Evolutionary conservation across 92 coral and sea anemone species (phyloP).

Genomic region (Phenganax marumi): DNA sequence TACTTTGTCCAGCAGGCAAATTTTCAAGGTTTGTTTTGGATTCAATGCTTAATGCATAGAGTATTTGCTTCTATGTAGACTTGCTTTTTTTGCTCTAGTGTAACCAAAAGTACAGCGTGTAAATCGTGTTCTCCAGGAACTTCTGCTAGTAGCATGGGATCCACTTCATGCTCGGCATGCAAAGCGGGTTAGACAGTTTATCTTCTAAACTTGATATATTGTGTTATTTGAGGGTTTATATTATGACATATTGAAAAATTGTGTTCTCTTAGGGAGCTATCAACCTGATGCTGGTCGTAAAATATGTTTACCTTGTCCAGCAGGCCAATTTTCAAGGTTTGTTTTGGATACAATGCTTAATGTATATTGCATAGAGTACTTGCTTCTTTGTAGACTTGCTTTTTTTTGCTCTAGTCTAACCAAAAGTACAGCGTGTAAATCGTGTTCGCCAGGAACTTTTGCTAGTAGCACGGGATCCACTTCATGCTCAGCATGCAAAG

Average conservation of each 20-base stretch:
- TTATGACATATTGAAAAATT: not conserved
- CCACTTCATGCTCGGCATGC: not conserved
- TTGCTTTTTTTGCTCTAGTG: not conserved
- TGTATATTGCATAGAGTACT: not conserved
- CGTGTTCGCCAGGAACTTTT: constrained; percentile 4
- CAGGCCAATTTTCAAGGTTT: constrained; percentile 26
- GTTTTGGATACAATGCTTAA: not conserved
- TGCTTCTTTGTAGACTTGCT: not conserved
- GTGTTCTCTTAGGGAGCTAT: constrained; percentile 1
- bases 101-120: not conserved
- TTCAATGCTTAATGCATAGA: not conserved
- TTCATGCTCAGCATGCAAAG: not conserved
- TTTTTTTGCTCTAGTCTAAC: not conserved
- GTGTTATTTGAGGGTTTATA: not conserved
- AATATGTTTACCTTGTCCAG: constrained; percentile 21
- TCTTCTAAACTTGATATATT: not conserved
- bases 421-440: not conserved
- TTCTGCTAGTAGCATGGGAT: not conserved
- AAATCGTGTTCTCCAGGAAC: not conserved
- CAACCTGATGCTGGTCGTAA: not conserved
- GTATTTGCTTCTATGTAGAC: not conserved
- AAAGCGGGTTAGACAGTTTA: not conserved
- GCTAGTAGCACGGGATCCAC: not conserved
- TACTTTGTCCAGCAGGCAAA: not conserved
- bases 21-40: constrained; percentile 14